Conservation (phyloP, 2,113 vertebrate genomes). For the Spheniscus mendiculus region DNA sequence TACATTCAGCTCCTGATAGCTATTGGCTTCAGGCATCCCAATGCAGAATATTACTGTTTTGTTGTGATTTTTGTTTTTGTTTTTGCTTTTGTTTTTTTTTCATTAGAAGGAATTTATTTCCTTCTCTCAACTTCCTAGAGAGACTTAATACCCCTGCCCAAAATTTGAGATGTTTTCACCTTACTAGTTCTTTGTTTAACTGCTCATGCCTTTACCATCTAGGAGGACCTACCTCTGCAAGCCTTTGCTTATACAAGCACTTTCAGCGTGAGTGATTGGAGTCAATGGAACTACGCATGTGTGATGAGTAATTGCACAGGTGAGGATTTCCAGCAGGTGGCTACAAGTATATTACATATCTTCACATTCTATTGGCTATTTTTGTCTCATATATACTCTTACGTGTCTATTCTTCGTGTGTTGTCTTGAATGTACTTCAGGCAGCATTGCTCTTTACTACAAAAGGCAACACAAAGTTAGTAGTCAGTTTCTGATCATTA, state of each 20-base stretch:
- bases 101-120: not conserved
- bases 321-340: not conserved
- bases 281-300: not conserved
- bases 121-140: not conserved
- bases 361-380: not conserved
- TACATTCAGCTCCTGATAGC: not conserved
- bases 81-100: no score
- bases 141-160: not conserved
- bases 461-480: not conserved
- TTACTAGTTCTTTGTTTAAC: not conserved
- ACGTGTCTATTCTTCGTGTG: rapidly evolving
- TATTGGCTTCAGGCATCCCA: not conserved
- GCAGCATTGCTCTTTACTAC: not conserved
- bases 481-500: not conserved
- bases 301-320: not conserved
- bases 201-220: not conserved
- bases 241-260: not conserved
- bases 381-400: not conserved
- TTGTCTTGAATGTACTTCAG: not conserved
- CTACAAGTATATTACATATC: not conserved
- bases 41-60: not conserved
- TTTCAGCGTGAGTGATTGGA: not conserved
- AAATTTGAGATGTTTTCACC: not conserved
- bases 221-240: not conserved
- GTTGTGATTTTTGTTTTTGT: not conserved